Evolutionary conservation across 1,140 invertebrate species (phyloP), one percentile per base, ranked within the genome.

Genomic region (Drosophila ohnishii): DNA sequence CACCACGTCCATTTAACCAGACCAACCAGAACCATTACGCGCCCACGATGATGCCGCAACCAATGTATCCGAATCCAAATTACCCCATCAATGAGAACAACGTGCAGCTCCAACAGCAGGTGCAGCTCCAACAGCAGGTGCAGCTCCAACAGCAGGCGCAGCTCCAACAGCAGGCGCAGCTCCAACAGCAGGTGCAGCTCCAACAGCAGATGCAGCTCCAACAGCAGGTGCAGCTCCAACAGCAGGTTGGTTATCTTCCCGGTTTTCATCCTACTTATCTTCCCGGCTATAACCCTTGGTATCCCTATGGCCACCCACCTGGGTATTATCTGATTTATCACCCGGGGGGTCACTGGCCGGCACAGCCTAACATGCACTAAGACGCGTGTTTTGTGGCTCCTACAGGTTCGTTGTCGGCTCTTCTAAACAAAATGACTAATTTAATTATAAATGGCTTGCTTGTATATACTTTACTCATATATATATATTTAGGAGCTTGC

Each of bases 181-280:
- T 19, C 19, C 19, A 19, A 19, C 47, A 30, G 47, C 47, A 48
- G 47, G 10, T 30, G 25, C 47, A 30, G 47, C 1, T 5, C 14
- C 47, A 48, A 30, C 47, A 48, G 47, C 47, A 48, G 50, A 32
- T 53, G 25, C 47, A 30, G 47, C 1, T 5, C 14, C 47, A 48
- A 30, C 47, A 30, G 47, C 47, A 48, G 47, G 10, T 30, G 25
- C 47, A 30, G 47, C 1, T 5, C 14, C 47, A 48, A 30, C 47
- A 48, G 47, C 47, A 48, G 50, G 50, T 53, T 53, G 50, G 50
- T 53, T 35, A 13, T 51, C 48, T 19, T 51, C 16, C 30, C 8
- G 50, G 50, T 53, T 35, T 8, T 51, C 48, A 34, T 51, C 16
- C 30, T 13, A 19, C 7, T 10, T 51, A 13, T 16, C n/a, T 19